Conservation (phyloP, 2,113 vertebrate genomes). For the Oncorhynchus gorbuscha region DNA sequence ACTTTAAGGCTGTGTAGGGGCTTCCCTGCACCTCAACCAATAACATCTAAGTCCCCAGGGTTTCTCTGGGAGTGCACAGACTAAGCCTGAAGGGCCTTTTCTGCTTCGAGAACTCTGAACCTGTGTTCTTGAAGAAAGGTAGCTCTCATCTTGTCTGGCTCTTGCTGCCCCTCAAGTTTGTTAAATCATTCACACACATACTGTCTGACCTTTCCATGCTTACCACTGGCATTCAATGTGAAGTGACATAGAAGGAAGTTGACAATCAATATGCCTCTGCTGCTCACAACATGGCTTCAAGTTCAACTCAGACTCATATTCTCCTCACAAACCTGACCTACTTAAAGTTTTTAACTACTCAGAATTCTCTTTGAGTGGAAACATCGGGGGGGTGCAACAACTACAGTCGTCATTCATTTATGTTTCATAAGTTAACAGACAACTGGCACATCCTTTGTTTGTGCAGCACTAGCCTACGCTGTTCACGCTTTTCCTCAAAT, state of each 20-base stretch:
- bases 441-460: conserved; percentile 26
- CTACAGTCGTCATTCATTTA: conserved; percentile 38
- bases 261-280: conserved; percentile 42
- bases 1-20: conserved; percentile 27
- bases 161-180: conserved; percentile 28
- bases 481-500: conserved; percentile 16
- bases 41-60: conserved; percentile 34
- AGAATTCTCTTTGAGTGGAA: conserved; percentile 25
- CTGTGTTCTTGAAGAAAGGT: neutral
- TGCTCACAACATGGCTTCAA: conserved; percentile 32
- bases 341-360: conserved; percentile 48
- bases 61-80: conserved; percentile 25
- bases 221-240: conserved; percentile 25
- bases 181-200: conserved; percentile 28
- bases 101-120: neutral
- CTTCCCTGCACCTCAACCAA: conserved; percentile 34
- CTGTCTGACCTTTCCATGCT: conserved; percentile 26
- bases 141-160: conserved; percentile 1
- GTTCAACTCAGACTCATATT: conserved; percentile 31
- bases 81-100: conserved; percentile 39
- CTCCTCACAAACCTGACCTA: conserved; percentile 53
- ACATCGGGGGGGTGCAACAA: conserved; percentile 36
- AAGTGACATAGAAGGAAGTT: conserved; percentile 29
- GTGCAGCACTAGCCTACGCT: conserved; percentile 8
- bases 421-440: conserved; percentile 33